phyloP scores from a whole-genome alignment of 2,797 vertebrate species.

The Falco berigora region DNA sequence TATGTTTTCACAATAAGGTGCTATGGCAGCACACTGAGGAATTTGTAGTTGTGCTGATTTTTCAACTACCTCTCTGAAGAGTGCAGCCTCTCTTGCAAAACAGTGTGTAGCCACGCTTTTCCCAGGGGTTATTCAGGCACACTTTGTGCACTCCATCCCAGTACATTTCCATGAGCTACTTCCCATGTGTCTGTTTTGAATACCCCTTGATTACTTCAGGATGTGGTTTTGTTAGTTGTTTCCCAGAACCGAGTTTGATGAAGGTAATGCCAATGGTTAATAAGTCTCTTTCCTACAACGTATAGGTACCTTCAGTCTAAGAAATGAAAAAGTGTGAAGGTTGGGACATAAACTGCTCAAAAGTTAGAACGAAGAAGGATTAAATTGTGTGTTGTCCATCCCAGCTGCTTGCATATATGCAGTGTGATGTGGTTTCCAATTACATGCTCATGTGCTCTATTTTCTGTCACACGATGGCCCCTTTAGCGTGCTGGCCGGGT shows the following conservation, averaged over 20 bases:
- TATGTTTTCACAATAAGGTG: background rate
- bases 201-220: background rate
- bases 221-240: background rate
- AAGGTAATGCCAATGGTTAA: background rate
- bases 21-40: background rate
- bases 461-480: background rate
- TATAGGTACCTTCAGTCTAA: background rate
- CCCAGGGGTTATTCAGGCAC: background rate
- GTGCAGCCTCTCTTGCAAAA: background rate
- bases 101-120: background rate
- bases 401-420: background rate
- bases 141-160: background rate
- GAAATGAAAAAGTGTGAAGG: background rate
- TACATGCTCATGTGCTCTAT: background rate
- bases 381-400: background rate
- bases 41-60: background rate
- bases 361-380: background rate
- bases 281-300: background rate
- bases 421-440: background rate
- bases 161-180: slow-evolving; percentile 44
- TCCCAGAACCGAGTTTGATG: background rate
- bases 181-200: background rate
- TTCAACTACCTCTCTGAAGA: background rate
- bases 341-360: background rate
- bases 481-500: background rate